Evolutionary conservation across 2,888 invertebrate genomes (phyloP).

Genomic region (Amblyjoppa fuscipennis): DNA sequence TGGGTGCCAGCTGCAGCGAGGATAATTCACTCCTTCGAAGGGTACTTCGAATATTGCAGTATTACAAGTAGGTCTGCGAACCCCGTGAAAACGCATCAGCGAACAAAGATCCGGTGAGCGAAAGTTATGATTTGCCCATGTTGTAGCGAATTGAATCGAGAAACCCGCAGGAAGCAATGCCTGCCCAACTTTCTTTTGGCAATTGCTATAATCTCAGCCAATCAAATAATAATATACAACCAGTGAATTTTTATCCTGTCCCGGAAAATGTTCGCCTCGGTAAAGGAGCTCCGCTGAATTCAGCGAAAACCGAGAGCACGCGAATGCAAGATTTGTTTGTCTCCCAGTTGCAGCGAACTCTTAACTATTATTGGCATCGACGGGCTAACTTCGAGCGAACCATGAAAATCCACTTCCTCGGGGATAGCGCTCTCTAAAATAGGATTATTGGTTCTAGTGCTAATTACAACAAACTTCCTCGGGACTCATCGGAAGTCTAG

Average conservation of each 20-base stretch:
- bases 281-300: neutral
- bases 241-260: neutral
- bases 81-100: too few species aligned
- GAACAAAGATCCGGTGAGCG: too few species aligned
- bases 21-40: too few species aligned
- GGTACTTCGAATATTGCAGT: too few species aligned
- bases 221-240: too few species aligned
- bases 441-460: slow-evolving; percentile 51
- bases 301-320: neutral
- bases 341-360: slow-evolving; percentile 24
- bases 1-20: too few species aligned
- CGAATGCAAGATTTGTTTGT: slow-evolving; percentile 39
- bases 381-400: slow-evolving; percentile 10
- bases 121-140: too few species aligned
- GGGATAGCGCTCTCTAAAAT: slow-evolving; percentile 51
- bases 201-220: neutral
- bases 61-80: too few species aligned
- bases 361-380: slow-evolving; percentile 27
- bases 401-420: neutral
- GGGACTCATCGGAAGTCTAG: slow-evolving; percentile 49
- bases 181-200: too few species aligned
- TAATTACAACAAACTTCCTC: slow-evolving; percentile 61
- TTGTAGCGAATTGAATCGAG: too few species aligned
- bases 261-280: neutral
- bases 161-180: too few species aligned